These are phyloP conservation scores for Dasyurus viverrinus DNA, from an alignment of 2,113 vertebrate genomes.

Conservation along the genomic window DNA sequence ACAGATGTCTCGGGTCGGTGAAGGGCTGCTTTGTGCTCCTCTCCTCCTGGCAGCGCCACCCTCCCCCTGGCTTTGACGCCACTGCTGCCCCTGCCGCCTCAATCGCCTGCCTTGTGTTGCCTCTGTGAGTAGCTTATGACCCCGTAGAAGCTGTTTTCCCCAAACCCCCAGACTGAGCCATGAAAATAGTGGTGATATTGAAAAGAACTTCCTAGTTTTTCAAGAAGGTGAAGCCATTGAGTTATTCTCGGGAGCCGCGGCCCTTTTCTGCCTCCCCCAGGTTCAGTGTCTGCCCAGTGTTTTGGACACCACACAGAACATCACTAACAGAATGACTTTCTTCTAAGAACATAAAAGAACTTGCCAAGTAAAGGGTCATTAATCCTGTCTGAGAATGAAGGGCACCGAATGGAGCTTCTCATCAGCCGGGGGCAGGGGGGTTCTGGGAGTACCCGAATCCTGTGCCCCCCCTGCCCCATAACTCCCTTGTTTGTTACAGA, in stretches of 20 bases:
- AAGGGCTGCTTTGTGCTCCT: conserved; percentile 44
- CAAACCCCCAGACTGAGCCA: conserved; percentile 5
- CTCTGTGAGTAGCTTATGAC: conserved; percentile 49
- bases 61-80: conserved; percentile 41
- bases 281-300: conserved; percentile 10
- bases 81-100: conserved; percentile 40
- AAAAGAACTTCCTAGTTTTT: conserved; percentile 34
- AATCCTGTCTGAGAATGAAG: neutral
- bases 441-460: neutral
- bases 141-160: neutral
- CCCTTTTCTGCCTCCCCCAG: neutral
- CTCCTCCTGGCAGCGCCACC: conserved; percentile 51
- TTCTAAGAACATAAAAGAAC: neutral
- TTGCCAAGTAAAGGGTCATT: neutral
- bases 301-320: neutral
- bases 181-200: neutral
- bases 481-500: neutral
- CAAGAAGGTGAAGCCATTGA: conserved; percentile 25
- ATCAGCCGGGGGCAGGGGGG: neutral
- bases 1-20: conserved; percentile 39
- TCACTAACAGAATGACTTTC: neutral
- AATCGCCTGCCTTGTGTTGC: conserved; percentile 59
- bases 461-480: neutral
- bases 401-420: neutral
- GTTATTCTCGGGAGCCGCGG: conserved; percentile 6